Evolutionary conservation across 2,888 invertebrate genomes (phyloP), one percentile per base, ranked within the genome.

Genomic region (Aphidius colemani): DNA sequence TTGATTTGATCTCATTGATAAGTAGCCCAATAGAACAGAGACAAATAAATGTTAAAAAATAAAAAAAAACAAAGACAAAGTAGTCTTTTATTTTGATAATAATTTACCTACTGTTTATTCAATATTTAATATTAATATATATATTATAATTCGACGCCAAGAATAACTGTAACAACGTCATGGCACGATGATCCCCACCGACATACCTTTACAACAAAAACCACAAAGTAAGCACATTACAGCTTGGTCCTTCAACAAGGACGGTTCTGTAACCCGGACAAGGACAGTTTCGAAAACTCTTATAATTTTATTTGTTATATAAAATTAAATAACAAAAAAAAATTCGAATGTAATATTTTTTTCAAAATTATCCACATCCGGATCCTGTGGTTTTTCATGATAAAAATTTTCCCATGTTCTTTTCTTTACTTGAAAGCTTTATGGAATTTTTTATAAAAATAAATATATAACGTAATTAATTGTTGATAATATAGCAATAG

Each of bases 101-200:
- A 18, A 18, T 18, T 18, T 18, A 18, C 1, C 13, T 18, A 18
- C 13, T 30, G 30, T 30, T 30, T 30, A 30, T 30, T 30, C 5
- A 4, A 30, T 5, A 5, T 30, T 30, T 30, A 30, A 30, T 30
- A 5, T 30, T 30, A 30, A 30, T 61, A 66, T 57, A 60, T 63
- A 30, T 30, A 30, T 30, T 30, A 30, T 30, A 30, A 30, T 66
- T 73, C 73, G 71, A 73, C 78, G 79, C 78, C 77, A 75, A 69
- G 80, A 67, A 74, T 80, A 80, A 80, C 80, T 80, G 80, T 30
- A 30, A 72, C 74, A 72, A 72, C 76, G 76, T 78, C 76, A 79
- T 74, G 75, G 74, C 73, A 69, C 74, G 72, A 69, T 70, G 70
- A 59, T 66, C 68, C 70, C 68, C 69, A 65, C 67, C 70, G 48